A percentile compares a stretch with the other conserved stretches of the same genome.
Evolutionary conservation across 2,113 vertebrate genomes (phyloP).

Genomic region (Bolborhynchus lineola): DNA sequence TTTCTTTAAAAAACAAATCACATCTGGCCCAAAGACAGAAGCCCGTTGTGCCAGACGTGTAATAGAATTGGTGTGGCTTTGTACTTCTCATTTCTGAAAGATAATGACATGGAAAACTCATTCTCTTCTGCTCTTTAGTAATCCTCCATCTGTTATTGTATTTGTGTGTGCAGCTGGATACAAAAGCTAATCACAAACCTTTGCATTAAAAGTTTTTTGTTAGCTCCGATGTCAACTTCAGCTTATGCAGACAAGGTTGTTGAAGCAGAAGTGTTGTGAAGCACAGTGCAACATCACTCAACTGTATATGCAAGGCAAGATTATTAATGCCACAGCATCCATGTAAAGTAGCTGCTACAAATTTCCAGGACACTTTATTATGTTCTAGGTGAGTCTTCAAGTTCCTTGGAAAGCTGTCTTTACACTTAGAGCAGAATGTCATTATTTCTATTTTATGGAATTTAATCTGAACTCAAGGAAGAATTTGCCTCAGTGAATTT

Average conservation of each 20-base stretch:
- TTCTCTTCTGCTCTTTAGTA: conserved; percentile 24
- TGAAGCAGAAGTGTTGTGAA: conserved; percentile 20
- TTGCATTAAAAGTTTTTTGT: not conserved
- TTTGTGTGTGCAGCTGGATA: not conserved
- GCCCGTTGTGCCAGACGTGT: not conserved
- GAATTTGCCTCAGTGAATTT: not conserved
- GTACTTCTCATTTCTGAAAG: not conserved
- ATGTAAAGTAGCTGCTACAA: not conserved
- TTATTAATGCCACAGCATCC: not conserved
- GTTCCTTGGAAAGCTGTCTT: not conserved
- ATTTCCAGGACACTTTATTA: not conserved
- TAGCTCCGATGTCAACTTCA: not conserved
- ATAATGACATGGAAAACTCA: conserved; percentile 44
- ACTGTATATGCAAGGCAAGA: not conserved
- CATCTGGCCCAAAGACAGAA: conserved; percentile 18
- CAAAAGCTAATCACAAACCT: conserved; percentile 40
- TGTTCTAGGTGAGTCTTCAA: not conserved
- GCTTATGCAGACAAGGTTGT: not conserved
- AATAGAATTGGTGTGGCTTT: conserved; percentile 21
- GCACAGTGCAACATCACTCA: not conserved
- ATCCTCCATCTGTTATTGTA: conserved; percentile 35
- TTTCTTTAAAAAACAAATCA: not conserved
- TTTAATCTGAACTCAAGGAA: not conserved
- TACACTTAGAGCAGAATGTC: not conserved
- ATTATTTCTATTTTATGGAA: not conserved